Percentiles rank a stretch among this genome's conserved stretches.
Evolutionary conservation across 2,113 vertebrate genomes (phyloP).

Genomic region (Plecturocebus donacophilus): DNA sequence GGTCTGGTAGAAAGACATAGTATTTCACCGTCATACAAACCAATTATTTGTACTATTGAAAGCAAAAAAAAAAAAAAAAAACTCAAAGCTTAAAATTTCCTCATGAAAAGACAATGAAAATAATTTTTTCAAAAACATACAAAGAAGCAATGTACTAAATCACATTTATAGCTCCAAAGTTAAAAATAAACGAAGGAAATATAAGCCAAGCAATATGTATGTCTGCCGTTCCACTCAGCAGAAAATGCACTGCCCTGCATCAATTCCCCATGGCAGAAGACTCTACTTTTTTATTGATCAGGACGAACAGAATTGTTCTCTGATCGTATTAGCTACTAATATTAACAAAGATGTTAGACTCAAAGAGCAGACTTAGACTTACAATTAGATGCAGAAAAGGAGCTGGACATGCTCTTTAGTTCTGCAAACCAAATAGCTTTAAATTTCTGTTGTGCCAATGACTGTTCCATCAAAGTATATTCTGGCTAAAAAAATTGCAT

Average conservation of each 20-base stretch:
- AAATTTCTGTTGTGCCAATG: conserved; percentile 51
- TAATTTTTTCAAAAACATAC: conserved; percentile 43
- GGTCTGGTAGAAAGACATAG: neutral
- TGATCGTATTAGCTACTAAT: conserved; percentile 80
- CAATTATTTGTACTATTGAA: conserved; percentile 18
- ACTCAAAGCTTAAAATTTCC: conserved; percentile 32
- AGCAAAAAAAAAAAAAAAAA: neutral
- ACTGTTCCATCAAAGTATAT: conserved; percentile 62
- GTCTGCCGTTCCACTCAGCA: conserved; percentile 75
- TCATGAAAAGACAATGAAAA: conserved; percentile 50
- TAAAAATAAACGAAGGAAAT: conserved; percentile 67
- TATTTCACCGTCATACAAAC: neutral
- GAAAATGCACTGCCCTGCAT: conserved; percentile 10
- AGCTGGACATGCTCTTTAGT: conserved; percentile 42
- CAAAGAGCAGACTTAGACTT: conserved; percentile 69
- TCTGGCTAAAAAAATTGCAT: conserved; percentile 61
- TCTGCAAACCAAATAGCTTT: conserved; percentile 57
- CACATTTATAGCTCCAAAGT: conserved; percentile 38
- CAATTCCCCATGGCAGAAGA: conserved; percentile 18
- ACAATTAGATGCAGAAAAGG: conserved; percentile 29
- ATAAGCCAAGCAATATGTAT: conserved; percentile 61
- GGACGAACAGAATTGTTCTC: conserved; percentile 80
- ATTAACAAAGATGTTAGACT: conserved; percentile 72
- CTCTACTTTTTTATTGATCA: conserved; percentile 82
- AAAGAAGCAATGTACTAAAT: conserved; percentile 54